phyloP scores from a whole-genome alignment of 2,797 vertebrate species.

The Ibycter americanus region DNA sequence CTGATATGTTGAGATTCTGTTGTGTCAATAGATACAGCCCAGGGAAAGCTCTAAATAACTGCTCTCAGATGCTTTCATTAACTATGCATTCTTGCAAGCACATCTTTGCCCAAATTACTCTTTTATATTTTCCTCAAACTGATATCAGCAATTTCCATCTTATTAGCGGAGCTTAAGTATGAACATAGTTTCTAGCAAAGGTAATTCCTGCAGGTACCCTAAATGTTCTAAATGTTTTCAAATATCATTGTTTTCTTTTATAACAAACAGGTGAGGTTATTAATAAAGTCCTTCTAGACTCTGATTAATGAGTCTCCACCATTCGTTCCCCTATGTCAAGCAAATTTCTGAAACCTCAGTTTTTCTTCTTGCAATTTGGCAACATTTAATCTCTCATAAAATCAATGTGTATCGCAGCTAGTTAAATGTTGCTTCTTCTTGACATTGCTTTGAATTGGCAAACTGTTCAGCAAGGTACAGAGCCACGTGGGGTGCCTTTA shows the following conservation, averaged over 20 bases:
- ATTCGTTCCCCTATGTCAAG: not conserved
- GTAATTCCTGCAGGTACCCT: not conserved
- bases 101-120: not conserved
- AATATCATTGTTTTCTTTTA: not conserved
- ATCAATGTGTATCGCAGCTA: not conserved
- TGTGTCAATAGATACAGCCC: not conserved
- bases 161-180: not conserved
- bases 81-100: not conserved
- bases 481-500: not conserved
- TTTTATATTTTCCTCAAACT: not conserved
- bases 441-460: not conserved
- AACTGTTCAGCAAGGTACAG: not conserved
- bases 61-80: not conserved
- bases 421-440: not conserved
- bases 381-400: conserved; percentile 13
- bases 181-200: not conserved
- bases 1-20: not conserved
- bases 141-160: not conserved
- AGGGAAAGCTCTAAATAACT: not conserved
- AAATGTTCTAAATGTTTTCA: not conserved
- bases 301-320: not conserved
- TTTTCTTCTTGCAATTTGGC: not conserved
- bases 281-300: not conserved
- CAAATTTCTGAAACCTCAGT: not conserved
- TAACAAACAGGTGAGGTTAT: not conserved